Percentiles rank a stretch among this genome's conserved stretches.
Evolutionary conservation across 2,888 invertebrate genomes (phyloP).

Genomic region (Spilosoma lubricipeda): DNA sequence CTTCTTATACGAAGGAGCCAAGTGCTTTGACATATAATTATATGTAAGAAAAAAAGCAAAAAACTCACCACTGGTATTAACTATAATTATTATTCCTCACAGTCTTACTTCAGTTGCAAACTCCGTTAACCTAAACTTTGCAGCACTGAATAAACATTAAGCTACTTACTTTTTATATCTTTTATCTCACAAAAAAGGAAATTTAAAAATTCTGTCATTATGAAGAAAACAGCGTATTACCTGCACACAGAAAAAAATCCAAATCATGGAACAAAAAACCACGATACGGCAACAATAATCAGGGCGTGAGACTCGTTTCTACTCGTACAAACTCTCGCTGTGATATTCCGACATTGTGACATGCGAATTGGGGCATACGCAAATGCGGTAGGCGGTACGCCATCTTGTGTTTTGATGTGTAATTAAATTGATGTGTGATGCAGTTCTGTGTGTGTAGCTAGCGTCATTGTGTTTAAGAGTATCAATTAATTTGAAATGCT

Average conservation of each 20-base stretch:
- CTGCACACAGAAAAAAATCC: slow-evolving; percentile 31
- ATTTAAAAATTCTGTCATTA: slow-evolving; percentile 5
- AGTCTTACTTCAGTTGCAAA: neutral
- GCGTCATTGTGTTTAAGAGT: slow-evolving; percentile 7
- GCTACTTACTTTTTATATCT: neutral
- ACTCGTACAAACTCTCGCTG: slow-evolving; percentile 32
- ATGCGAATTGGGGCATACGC: slow-evolving; percentile 52
- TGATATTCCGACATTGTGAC: slow-evolving; percentile 50
- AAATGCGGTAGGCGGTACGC: slow-evolving; percentile 45
- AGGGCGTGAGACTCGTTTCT: slow-evolving; percentile 49
- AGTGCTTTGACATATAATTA: no score
- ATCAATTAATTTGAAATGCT: slow-evolving; percentile 12
- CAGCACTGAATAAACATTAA: neutral
- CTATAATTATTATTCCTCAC: neutral
- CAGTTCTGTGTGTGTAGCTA: slow-evolving; percentile 16
- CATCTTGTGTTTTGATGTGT: slow-evolving; percentile 53
- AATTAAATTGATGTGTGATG: slow-evolving; percentile 51
- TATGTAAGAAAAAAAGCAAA: neutral
- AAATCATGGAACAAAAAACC: slow-evolving; percentile 42
- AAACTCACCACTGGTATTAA: neutral
- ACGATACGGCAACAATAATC: slow-evolving; percentile 48
- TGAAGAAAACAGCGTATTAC: slow-evolving; percentile 20
- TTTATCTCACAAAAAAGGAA: neutral
- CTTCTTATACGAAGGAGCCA: no score
- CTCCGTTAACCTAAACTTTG: neutral